Evolutionary conservation across 2,888 invertebrate species (phyloP), one percentile per base, ranked within the genome.

Genomic region (Atrina japonica): DNA sequence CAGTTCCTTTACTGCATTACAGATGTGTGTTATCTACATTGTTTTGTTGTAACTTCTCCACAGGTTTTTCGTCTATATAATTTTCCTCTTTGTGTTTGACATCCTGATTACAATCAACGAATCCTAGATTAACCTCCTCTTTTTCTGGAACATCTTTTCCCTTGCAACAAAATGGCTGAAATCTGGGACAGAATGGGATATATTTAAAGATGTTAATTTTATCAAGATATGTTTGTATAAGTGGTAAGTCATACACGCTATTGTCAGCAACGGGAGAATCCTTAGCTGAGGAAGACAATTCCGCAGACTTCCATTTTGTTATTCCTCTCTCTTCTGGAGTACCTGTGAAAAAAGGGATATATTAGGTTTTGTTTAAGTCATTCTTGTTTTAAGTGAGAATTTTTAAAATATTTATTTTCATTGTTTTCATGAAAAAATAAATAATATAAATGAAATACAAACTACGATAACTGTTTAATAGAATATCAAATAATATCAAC

Each of bases 261-360:
- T 86, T 5, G 90, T 59, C 53, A 2, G 41, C 50, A 3, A 53
- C 27, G 16, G 61, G 65, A 7, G 25, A 9, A 16, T 21, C 27
- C 3, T 49, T 70, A n/a, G 30, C 43, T 25, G 64, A 40, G 3
- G 14, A 66, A 27, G 27, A 23, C 21, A 50, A 29, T 23, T 61
- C 75, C 7, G 55, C 41, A 90, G 94, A 93, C 52, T 93, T 93
- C 95, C 95, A 96, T 59, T 93, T 93, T 5, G 92, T 92, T n/a
- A 96, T 88, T 0, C 95, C 96, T 9, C 96, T 92, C 86, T 96
- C 96, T 81, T 94, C 93, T 0, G 92, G 91, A 0, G 94, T 94
- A 0, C 95, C 95, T 95, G 67, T 56, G 77, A 80, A 72, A 66
- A 64, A 27, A n/a, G 47, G 25, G 41, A 73, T n/a, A 14, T 16